Base-by-base conservation (phyloP, 2,113 vertebrate genomes). In the Rhea pennata region DNA sequence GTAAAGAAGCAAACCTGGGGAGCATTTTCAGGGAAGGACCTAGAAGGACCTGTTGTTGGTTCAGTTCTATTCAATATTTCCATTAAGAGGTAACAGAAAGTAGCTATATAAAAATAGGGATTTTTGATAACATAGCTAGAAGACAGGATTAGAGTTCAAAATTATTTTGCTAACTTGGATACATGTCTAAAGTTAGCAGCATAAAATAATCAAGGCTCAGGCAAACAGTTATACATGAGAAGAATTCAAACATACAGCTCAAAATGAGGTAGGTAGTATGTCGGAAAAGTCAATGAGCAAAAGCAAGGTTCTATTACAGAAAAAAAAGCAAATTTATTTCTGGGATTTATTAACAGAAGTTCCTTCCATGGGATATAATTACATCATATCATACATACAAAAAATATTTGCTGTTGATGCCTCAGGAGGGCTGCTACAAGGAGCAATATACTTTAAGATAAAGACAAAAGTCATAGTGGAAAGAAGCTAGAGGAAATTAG, bases 301-400 rank as follows among this genome's bases (percentile, higher is more conserved):
- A 91, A 78, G 8, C 15, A 73, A 67, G 26, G 46, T 82, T 73
- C n/a, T 27, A 39, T 27, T 51, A 77, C 22, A 72, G 39, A 51
- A 66, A 59, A 87, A 90, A 87, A 88, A 85, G 16, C 7, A 67
- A 71, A 20, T 54, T 58, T 61, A 56, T 87, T 92, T 83, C 72
- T 83, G n/a, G 40, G 22, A 69, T 53, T 12, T 83, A 53, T 48
- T 94, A 75, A 65, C 15, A 62, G 54, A 72, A 0, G 1, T 58
- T 83, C 33, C 19, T 84, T 53, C 87, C 8, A 4, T 8, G 15
- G 17, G 17, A 31, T 7, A 24, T 44, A 87, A 89, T 42, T 78
- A 42, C 31, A 67, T 7, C 33, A 36, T 36, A 36, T 36, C 36
- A 36, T 36, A 36, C 36, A 36, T 36, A 36, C 36, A 36, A 36